Percentiles rank a stretch among this genome's conserved stretches.
Conservation (phyloP, 2,888 invertebrate genomes). For the Scelioninae gen. 2 region DNA sequence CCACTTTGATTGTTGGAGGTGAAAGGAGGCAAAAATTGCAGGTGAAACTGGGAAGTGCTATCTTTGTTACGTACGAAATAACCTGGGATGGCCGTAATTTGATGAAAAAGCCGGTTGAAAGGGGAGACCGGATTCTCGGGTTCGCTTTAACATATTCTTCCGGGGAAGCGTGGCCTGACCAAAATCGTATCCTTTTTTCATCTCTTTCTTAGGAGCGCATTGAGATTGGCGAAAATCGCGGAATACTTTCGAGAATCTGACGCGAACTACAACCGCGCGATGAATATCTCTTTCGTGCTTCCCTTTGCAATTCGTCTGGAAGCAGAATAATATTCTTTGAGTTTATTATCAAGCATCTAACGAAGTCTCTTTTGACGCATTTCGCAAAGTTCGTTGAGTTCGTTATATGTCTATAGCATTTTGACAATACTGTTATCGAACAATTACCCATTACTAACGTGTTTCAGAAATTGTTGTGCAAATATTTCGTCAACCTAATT, state of each 20-base stretch:
- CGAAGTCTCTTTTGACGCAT: constrained; percentile 29
- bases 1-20: background rate
- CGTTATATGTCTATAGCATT: constrained; percentile 4
- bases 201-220: constrained; percentile 25
- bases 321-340: constrained; percentile 37
- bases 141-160: constrained; percentile 26
- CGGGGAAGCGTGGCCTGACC: constrained; percentile 10
- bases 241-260: constrained; percentile 47
- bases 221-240: constrained; percentile 19
- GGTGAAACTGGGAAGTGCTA: background rate
- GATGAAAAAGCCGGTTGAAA: constrained; percentile 27
- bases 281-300: constrained; percentile 30
- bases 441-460: constrained; percentile 14
- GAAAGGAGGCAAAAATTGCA: constrained; percentile 1
- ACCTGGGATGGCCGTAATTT: constrained; percentile 15
- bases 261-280: constrained; percentile 26
- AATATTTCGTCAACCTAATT: background rate
- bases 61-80: constrained; percentile 9
- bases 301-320: constrained; percentile 16
- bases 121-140: background rate
- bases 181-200: constrained; percentile 37
- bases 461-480: background rate
- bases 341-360: constrained; percentile 33
- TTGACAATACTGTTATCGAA: constrained; percentile 4
- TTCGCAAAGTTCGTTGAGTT: constrained; percentile 12